A percentile compares a stretch with the other conserved stretches of the same genome.
Evolutionary conservation across 2,797 vertebrate species (phyloP).

Genomic region (Paramormyrops hopkinsi): DNA sequence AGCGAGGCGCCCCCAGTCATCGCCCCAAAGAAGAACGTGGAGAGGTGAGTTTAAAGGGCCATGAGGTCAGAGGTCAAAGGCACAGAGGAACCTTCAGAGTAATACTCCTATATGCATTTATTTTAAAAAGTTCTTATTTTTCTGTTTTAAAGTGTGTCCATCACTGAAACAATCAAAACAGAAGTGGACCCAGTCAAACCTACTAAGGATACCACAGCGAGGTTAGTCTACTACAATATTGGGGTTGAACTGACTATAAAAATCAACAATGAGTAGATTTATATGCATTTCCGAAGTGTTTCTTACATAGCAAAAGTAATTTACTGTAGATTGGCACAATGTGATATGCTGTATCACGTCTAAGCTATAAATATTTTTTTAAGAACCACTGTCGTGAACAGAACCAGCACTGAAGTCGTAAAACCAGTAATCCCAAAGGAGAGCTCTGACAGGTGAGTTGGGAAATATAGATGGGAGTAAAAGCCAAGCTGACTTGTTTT

Average conservation of each 20-base stretch:
- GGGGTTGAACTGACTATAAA: background rate
- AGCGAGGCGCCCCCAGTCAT: background rate
- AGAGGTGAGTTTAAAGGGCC: background rate
- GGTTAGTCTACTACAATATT: background rate
- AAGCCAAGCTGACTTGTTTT: background rate
- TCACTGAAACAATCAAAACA: background rate
- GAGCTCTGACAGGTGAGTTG: constrained; percentile 6
- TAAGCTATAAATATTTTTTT: background rate
- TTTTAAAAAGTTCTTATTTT: background rate
- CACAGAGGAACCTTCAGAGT: background rate
- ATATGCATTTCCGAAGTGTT: background rate
- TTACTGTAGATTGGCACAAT: background rate
- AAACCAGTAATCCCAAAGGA: background rate
- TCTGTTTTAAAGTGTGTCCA: background rate
- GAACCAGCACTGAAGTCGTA: background rate
- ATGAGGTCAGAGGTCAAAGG: background rate
- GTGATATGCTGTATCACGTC: background rate
- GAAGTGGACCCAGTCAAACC: background rate
- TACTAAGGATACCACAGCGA: background rate
- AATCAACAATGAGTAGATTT: background rate
- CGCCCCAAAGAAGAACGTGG: background rate
- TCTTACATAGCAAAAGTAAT: background rate
- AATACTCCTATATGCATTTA: background rate
- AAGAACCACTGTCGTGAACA: background rate
- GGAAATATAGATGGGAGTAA: background rate